Evolutionary conservation across 2,797 vertebrate genomes (phyloP), one percentile per base, ranked within the genome.

Genomic region (Argyrosomus regius): DNA sequence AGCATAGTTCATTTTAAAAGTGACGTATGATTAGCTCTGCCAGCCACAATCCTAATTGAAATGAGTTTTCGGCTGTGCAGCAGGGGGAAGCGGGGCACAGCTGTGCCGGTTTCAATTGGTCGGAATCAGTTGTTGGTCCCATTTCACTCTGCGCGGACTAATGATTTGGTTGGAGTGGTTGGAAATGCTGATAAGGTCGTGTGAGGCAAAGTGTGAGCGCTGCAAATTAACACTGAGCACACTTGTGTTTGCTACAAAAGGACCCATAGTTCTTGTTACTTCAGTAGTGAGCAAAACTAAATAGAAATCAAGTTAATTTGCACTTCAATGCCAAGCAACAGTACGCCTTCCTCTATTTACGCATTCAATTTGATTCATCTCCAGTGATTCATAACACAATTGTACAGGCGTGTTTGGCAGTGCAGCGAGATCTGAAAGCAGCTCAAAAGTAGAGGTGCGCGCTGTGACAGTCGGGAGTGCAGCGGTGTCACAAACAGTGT

Each of bases 1-100:
- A 87, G 86, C 77, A 63, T 62, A 74, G 67, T 87, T 90, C 72
- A 89, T 87, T 89, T 82, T 64, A 81, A 88, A 78, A 86, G 83
- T 80, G 88, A 93, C 84, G 86, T 90, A 81, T 92, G 91, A 92
- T 92, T 92, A 91, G 90, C 82, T 89, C 83, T 77, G 80, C 68
- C 79, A 78, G 84, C 80, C 81, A 70, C 82, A 62, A 66, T 72
- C 81, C 86, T 90, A 91, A 93, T 89, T 92, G 85, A 91, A 94
- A 93, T 92, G 82, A 80, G 81, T 85, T 88, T 39, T 85, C 17
- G 31, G 65, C 71, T 17, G 59, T 70, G 54, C 48, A 1, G 67
- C 10, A 0, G 61, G 70, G 35, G 69, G 16, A 54, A n/a, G n/a
- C 4, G 14, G n/a, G 35, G 58, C 54, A 61, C 88, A 89, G 89